Percentiles rank a stretch among this genome's conserved stretches.
Evolutionary conservation across 2,888 invertebrate genomes (phyloP).

Genomic region (Cephus pulcher): DNA sequence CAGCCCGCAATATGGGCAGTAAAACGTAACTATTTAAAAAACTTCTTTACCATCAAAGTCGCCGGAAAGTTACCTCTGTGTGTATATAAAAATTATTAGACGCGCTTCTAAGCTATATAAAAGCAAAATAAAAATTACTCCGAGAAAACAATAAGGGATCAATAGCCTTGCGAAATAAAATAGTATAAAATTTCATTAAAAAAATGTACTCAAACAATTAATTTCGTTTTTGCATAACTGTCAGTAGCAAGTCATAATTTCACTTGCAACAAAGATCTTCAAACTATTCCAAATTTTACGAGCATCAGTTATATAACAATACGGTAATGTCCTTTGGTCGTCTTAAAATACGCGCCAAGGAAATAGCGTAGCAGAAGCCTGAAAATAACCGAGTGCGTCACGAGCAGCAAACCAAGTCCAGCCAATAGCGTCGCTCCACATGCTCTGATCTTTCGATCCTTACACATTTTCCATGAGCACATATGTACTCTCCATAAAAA

Average conservation of each 20-base stretch:
- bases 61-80: not conserved
- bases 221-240: not conserved
- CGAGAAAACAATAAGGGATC: not conserved
- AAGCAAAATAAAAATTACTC: not conserved
- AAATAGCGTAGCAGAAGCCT: conserved; percentile 62
- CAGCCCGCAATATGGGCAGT: not conserved
- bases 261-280: not conserved
- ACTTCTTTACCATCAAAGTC: not conserved
- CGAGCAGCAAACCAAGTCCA: conserved; percentile 38
- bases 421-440: conserved; percentile 69
- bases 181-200: not conserved
- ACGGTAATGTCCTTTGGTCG: conserved; percentile 53
- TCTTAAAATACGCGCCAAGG: conserved; percentile 67
- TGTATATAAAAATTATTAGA: not conserved
- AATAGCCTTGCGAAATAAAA: too few relatives aligned
- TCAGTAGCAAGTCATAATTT: not conserved
- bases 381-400: conserved; percentile 61
- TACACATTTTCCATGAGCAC: not conserved
- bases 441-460: conserved; percentile 52
- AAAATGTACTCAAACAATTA: not conserved
- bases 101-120: not conserved
- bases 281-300: not conserved
- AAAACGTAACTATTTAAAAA: not conserved
- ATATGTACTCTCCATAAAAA: not conserved
- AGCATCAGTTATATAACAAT: conserved; percentile 42